A percentile compares a stretch with the other conserved stretches of the same genome.
Evolutionary conservation across 1,140 invertebrate genomes (phyloP).

Genomic region (Rhyacophila brunnea): DNA sequence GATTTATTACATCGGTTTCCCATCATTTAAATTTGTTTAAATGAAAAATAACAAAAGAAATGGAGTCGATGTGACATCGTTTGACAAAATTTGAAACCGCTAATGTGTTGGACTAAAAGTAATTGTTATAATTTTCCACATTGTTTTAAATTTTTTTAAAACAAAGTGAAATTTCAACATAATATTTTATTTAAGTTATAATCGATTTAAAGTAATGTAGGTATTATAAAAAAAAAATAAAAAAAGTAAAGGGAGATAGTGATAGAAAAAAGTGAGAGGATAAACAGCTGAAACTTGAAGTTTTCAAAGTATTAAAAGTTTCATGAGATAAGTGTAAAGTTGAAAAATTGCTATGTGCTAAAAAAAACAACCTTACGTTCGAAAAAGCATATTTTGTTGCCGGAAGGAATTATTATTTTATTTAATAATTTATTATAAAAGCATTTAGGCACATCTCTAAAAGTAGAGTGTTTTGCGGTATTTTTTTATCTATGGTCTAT

Average conservation of each 20-base stretch:
- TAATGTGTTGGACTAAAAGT: not conserved
- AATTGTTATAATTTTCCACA: not conserved
- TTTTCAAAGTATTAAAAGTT: not conserved
- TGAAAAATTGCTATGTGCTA: not conserved
- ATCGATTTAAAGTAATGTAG: not conserved
- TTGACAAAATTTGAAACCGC: too few species aligned
- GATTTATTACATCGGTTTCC: too few species aligned
- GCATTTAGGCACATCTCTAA: too few species aligned
- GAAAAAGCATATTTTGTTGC: not conserved
- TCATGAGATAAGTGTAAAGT: not conserved
- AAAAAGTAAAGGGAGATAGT: not conserved
- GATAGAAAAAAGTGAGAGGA: not conserved
- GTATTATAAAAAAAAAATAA: not conserved
- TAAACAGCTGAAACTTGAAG: not conserved
- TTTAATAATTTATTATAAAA: too few species aligned
- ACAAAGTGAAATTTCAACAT: not conserved
- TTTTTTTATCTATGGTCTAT: not conserved
- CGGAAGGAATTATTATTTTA: not conserved
- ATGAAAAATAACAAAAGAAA: too few species aligned
- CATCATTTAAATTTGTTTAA: too few species aligned
- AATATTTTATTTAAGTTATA: constrained; percentile 1
- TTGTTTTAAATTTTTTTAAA: not conserved
- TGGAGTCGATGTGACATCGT: too few species aligned
- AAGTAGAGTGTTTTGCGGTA: too few species aligned
- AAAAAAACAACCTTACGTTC: not conserved